phyloP scores from a whole-genome alignment of 1,140 invertebrate genomes.

The Acromyrmex charruanus region DNA sequence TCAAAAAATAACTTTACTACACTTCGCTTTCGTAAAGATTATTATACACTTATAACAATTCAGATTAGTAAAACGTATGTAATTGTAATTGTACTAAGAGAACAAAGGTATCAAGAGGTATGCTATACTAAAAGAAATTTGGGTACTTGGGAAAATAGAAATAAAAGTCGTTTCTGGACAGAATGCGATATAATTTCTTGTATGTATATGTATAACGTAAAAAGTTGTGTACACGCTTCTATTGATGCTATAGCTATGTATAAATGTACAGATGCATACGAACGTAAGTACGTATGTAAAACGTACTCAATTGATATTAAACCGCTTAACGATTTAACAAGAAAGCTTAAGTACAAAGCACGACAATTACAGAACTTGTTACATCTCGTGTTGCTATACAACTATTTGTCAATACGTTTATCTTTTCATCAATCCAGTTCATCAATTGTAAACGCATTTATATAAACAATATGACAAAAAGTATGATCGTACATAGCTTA shows the following conservation, averaged over 20 bases:
- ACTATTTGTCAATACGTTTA: conserved; percentile 38
- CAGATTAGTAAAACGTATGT: background rate
- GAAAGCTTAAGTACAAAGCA: conserved; percentile 38
- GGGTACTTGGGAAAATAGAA: background rate
- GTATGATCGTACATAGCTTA: background rate
- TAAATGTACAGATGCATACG: conserved; percentile 55
- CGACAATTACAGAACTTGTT: background rate
- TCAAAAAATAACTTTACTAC: too few relatives aligned
- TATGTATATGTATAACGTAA: conserved; percentile 50
- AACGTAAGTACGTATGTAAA: conserved; percentile 3
- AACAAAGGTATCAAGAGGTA: background rate
- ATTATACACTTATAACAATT: background rate
- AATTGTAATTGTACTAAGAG: background rate
- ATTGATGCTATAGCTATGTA: conserved; percentile 52
- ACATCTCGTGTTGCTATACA: background rate
- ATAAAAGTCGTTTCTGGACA: conserved; percentile 5
- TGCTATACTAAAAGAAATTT: background rate
- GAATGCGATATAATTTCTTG: conserved; percentile 47
- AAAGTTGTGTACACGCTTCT: conserved; percentile 61
- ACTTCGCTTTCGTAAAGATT: too few relatives aligned
- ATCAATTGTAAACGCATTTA: conserved; percentile 7
- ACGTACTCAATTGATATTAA: conserved; percentile 27
- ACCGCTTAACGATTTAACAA: conserved; percentile 30
- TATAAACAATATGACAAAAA: conserved; percentile 42
- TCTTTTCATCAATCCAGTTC: background rate